phyloP scores from a whole-genome alignment of 23 tunicate genomes.

The Oikopleura dioica region DNA sequence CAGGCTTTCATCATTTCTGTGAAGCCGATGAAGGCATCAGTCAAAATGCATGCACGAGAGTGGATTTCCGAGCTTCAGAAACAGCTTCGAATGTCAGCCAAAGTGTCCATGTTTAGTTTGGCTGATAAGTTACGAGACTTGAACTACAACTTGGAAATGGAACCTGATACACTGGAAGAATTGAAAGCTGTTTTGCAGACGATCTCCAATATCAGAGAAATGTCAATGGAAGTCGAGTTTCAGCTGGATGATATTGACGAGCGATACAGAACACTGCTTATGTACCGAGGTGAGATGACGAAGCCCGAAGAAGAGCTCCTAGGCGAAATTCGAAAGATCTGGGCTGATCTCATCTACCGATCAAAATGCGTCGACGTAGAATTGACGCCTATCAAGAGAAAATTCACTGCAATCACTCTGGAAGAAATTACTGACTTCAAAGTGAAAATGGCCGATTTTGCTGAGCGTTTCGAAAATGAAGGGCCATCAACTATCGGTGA shows the following conservation, averaged over 20 bases:
- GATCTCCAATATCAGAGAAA: slow-evolving; percentile 41
- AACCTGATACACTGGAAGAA: slow-evolving; percentile 60
- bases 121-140: too few relatives aligned
- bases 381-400: slow-evolving; percentile 51
- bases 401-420: slow-evolving; percentile 66
- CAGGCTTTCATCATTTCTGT: too few relatives aligned
- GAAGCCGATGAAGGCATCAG: slow-evolving; percentile 67
- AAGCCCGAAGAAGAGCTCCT: slow-evolving; percentile 38
- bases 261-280: slow-evolving; percentile 54
- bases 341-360: slow-evolving; percentile 32
- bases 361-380: slow-evolving; percentile 40
- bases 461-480: slow-evolving; percentile 24
- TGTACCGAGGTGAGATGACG: slow-evolving; percentile 47
- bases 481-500: slow-evolving; percentile 76
- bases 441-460: slow-evolving; percentile 27
- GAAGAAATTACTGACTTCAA: slow-evolving; percentile 48
- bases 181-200: slow-evolving; percentile 47
- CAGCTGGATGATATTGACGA: slow-evolving; percentile 56
- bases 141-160: slow-evolving; percentile 20
- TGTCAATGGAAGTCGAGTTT: slow-evolving; percentile 64
- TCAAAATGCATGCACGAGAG: slow-evolving; percentile 50
- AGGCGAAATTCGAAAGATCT: slow-evolving; percentile 36
- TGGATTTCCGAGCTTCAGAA: slow-evolving; percentile 74
- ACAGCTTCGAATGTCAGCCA: slow-evolving; percentile 56
- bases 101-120: slow-evolving; percentile 33